These are phyloP conservation scores for Drosophila sucinea DNA, from an alignment of 1,140 invertebrate genomes.

Conservation along the genomic window DNA sequence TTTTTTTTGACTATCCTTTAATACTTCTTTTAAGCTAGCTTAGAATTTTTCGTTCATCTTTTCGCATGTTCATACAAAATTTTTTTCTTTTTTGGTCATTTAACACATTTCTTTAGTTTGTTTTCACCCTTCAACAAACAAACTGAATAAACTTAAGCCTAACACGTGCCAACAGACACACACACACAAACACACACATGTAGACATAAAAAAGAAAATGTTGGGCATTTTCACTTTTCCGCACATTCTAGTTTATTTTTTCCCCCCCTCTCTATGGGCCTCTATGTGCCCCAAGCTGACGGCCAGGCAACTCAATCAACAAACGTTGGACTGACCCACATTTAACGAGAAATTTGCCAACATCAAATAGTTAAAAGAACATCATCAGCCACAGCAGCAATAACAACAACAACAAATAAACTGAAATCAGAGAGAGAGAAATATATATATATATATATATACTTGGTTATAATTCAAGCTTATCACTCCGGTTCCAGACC, in stretches of 20 bases:
- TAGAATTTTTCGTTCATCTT: neutral
- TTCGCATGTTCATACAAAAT: neutral
- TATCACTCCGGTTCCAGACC: conserved; percentile 79
- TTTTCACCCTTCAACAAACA: conserved; percentile 31
- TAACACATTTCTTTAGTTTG: conserved; percentile 36
- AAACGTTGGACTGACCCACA: conserved; percentile 64
- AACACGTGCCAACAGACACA: conserved; percentile 47
- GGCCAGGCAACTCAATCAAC: conserved; percentile 65
- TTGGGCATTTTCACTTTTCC: conserved; percentile 50
- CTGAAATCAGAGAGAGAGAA: conserved; percentile 20
- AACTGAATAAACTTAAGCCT: conserved; percentile 29
- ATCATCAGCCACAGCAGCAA: conserved; percentile 22
- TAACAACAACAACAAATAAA: conserved; percentile 43
- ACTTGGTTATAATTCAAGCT: conserved; percentile 63
- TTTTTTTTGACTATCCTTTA: neutral
- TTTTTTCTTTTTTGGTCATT: conserved; percentile 19
- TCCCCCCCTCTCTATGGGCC: neutral
- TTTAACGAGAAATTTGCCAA: conserved; percentile 65
- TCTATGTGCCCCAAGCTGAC: conserved; percentile 22
- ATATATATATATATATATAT: conserved; percentile 11
- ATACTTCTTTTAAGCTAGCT: neutral
- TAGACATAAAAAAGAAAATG: conserved; percentile 23
- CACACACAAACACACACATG: conserved; percentile 5
- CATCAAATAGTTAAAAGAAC: conserved; percentile 58
- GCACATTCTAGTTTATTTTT: conserved; percentile 26